These are phyloP conservation scores for Andricus grossulariae DNA, from an alignment of 1,140 invertebrate species.

Conservation along the genomic window DNA sequence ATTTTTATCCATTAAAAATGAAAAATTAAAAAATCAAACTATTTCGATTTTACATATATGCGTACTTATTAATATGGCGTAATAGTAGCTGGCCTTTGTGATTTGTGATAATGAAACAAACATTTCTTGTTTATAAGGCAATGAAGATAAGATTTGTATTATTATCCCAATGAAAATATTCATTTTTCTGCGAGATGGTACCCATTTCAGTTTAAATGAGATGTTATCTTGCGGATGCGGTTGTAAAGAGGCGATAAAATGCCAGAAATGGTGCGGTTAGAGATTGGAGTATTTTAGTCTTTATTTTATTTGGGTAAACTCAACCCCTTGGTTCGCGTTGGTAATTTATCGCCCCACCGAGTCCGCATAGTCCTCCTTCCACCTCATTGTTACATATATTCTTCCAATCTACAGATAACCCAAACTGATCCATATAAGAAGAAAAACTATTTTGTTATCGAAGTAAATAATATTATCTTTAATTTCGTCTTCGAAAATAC, in stretches of 20 bases:
- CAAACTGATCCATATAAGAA: too few species aligned
- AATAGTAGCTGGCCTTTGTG: too few species aligned
- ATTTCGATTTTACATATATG: too few species aligned
- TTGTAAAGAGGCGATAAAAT: constrained; percentile 28
- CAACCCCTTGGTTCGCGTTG: constrained; percentile 3
- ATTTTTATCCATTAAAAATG: too few species aligned
- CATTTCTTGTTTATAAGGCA: background rate
- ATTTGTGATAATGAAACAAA: too few species aligned
- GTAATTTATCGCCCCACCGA: constrained; percentile 15
- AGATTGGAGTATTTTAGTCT: constrained; percentile 26
- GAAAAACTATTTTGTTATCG: too few species aligned
- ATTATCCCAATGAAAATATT: background rate
- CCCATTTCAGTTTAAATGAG: constrained; percentile 8
- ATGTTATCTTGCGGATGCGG: constrained; percentile 13
- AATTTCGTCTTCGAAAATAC: too few species aligned
- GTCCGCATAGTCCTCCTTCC: constrained; percentile 3
- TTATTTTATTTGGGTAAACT: constrained; percentile 27
- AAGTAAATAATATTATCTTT: too few species aligned
- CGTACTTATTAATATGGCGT: too few species aligned
- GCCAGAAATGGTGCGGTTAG: constrained; percentile 19
- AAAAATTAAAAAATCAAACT: too few species aligned
- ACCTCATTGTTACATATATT: background rate
- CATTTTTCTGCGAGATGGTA: background rate
- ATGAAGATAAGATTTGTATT: too few species aligned
- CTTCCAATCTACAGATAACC: too few species aligned